These are phyloP conservation scores for Paramuricea clavata DNA, from an alignment of 92 coral and sea anemone species.

Conservation along the genomic window DNA sequence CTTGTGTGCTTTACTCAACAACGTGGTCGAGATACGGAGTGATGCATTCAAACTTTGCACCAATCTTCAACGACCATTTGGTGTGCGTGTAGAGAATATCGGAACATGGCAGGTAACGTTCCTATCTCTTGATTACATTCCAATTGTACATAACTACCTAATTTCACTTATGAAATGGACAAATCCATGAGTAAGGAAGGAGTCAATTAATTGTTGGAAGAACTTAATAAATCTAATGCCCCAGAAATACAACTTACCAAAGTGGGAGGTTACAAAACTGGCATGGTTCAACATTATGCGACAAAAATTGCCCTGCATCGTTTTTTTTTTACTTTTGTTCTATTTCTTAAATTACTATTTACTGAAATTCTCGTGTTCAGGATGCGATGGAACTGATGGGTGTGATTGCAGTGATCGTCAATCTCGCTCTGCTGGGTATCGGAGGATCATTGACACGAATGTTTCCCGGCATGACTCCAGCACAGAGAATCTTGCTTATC, in stretches of 20 bases:
- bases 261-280: too few species aligned
- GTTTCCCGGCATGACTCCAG: slow-evolving; percentile 94
- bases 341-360: too few species aligned
- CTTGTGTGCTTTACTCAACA: slow-evolving; percentile 92
- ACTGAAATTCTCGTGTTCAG: slow-evolving; percentile 39
- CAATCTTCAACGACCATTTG: slow-evolving; percentile 95
- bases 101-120: slow-evolving; percentile 99
- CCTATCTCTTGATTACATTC: too few species aligned
- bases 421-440: slow-evolving; percentile 94
- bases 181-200: too few species aligned
- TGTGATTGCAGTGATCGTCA: slow-evolving; percentile 94
- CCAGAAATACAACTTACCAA: too few species aligned
- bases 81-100: slow-evolving; percentile 95
- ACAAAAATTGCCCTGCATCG: too few species aligned
- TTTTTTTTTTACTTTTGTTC: too few species aligned
- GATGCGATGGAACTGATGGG: slow-evolving; percentile 99
- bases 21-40: slow-evolving; percentile 96
- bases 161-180: too few species aligned
- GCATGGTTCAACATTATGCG: too few species aligned
- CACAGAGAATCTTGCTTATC: slow-evolving; percentile 90
- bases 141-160: too few species aligned
- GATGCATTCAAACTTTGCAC: slow-evolving; percentile 99
- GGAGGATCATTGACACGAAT: slow-evolving; percentile 96
- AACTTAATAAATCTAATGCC: too few species aligned
- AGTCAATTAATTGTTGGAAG: too few species aligned